Percentiles rank a stretch among this genome's conserved stretches.
These are phyloP conservation scores for Calliphora vomitoria DNA, from an alignment of 2,888 invertebrate genomes.

Conservation along the genomic window DNA sequence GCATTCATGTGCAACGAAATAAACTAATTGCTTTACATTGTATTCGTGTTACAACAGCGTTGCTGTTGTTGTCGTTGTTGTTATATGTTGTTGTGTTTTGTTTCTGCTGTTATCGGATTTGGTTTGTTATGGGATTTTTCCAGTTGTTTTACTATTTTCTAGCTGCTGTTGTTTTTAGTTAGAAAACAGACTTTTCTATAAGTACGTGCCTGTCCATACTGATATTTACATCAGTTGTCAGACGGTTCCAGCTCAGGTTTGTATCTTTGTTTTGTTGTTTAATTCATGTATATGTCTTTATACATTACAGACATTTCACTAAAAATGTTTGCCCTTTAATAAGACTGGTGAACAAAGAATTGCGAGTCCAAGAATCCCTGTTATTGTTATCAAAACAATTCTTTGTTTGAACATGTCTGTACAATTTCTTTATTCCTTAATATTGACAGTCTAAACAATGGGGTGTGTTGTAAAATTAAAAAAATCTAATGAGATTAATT, in stretches of 20 bases:
- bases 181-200: slow-evolving; percentile 11
- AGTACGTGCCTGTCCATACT: slow-evolving; percentile 27
- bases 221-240: slow-evolving; percentile 54
- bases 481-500: neutral
- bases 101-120: slow-evolving; percentile 48
- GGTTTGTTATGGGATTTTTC: slow-evolving; percentile 52
- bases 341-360: slow-evolving; percentile 19
- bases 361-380: neutral
- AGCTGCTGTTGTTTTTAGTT: slow-evolving; percentile 11
- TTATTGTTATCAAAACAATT: slow-evolving; percentile 60
- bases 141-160: slow-evolving; percentile 24
- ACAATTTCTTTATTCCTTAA: slow-evolving; percentile 4
- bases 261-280: slow-evolving; percentile 38
- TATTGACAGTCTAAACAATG: slow-evolving; percentile 34
- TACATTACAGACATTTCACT: slow-evolving; percentile 43
- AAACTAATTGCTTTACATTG: slow-evolving; percentile 70
- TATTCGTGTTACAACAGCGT: slow-evolving; percentile 42
- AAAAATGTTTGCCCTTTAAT: slow-evolving; percentile 39
- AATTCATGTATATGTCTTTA: slow-evolving; percentile 1
- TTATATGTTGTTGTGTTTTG: slow-evolving; percentile 40
- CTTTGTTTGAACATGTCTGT: slow-evolving; percentile 44
- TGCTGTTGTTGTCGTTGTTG: slow-evolving; percentile 20
- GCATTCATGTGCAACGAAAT: slow-evolving; percentile 70
- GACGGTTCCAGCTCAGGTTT: slow-evolving; percentile 29
- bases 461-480: neutral